Conservation (phyloP, 1,140 invertebrate species). For the Chrysoperla carnea region DNA sequence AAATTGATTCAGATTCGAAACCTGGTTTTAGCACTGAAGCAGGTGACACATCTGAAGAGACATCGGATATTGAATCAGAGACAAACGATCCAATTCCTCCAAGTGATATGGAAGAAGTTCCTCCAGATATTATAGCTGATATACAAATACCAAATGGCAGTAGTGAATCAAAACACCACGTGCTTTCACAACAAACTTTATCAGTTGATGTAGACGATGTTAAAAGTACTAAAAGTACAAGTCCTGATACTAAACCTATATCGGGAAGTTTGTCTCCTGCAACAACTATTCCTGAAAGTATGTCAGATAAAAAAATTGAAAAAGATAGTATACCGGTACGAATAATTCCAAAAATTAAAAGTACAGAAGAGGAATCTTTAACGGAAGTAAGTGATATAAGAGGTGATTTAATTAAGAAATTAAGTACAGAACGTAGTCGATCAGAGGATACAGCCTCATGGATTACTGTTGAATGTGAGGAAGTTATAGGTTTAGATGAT, state of each 20-base stretch:
- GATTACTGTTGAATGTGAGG: constrained; percentile 40
- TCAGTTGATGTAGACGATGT: background rate
- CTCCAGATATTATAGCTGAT: background rate
- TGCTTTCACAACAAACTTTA: background rate
- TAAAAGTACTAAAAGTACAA: background rate
- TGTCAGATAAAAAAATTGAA: background rate
- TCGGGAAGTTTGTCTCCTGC: background rate
- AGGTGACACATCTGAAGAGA: constrained; percentile 2
- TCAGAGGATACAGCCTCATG: constrained; percentile 42
- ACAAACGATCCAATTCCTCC: background rate
- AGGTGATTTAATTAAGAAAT: constrained; percentile 17
- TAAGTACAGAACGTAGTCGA: constrained; percentile 26
- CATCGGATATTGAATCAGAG: background rate
- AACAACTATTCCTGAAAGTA: background rate
- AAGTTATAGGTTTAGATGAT: constrained; percentile 29
- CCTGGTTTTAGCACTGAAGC: constrained; percentile 6
- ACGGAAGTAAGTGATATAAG: constrained; percentile 39
- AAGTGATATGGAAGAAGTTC: background rate
- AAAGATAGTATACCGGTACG: background rate
- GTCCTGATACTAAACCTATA: background rate
- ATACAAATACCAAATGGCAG: background rate
- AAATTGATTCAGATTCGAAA: constrained; percentile 8
- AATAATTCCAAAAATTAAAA: constrained; percentile 23
- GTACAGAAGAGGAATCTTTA: constrained; percentile 39
- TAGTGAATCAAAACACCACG: background rate